A percentile compares a stretch with the other conserved stretches of the same genome.
Conservation (phyloP, 2,888 invertebrate genomes). For the Drosophila nigricruria region DNA sequence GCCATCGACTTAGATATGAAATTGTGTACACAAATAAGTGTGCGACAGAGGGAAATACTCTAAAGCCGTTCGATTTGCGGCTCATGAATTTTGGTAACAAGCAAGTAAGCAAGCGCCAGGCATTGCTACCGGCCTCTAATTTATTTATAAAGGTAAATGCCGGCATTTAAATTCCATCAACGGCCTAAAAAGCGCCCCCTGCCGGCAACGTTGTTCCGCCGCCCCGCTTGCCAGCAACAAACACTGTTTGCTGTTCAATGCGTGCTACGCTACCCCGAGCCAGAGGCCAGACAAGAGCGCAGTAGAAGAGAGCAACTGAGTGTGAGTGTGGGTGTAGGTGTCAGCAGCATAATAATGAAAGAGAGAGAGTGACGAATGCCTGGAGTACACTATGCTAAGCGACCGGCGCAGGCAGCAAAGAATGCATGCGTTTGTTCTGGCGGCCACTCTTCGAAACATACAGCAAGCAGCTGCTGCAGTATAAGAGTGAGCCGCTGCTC, state of each 20-base stretch:
- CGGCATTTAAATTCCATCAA: constrained; percentile 68
- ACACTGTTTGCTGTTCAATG: constrained; percentile 21
- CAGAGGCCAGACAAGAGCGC: constrained; percentile 34
- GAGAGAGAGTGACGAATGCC: not conserved
- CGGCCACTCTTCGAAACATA: constrained; percentile 30
- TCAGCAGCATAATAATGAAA: not conserved
- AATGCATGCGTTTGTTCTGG: constrained; percentile 22
- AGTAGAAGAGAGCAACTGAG: constrained; percentile 17
- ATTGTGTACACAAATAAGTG: constrained; percentile 64
- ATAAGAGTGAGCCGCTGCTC: constrained; percentile 40
- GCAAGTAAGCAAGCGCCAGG: constrained; percentile 35
- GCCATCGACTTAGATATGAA: constrained; percentile 31
- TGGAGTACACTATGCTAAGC: constrained; percentile 42
- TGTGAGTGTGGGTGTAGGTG: constrained; percentile 26
- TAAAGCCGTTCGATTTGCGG: constrained; percentile 37
- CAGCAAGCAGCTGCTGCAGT: constrained; percentile 32
- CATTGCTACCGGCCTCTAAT: constrained; percentile 63
- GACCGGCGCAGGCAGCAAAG: constrained; percentile 20
- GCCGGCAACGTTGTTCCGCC: constrained; percentile 6
- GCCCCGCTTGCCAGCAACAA: constrained; percentile 12
- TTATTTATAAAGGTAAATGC: constrained; percentile 73
- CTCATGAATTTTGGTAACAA: constrained; percentile 52
- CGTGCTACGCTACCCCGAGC: constrained; percentile 16
- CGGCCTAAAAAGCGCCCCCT: constrained; percentile 27
- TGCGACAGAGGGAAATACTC: constrained; percentile 35